Evolutionary conservation across 2,113 vertebrate genomes (phyloP).

Genomic region (Strix aluco): DNA sequence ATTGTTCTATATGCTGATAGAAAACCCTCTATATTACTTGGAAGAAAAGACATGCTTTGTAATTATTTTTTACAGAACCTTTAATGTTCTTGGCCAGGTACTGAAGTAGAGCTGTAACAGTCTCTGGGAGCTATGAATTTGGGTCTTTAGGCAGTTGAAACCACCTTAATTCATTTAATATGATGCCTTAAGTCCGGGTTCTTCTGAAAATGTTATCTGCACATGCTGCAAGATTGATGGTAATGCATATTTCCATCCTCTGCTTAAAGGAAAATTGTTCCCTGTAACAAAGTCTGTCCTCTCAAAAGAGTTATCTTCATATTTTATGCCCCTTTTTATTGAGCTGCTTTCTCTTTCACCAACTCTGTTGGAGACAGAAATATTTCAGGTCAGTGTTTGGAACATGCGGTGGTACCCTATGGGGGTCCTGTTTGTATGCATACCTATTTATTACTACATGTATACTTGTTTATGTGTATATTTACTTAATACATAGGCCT

Average conservation of each 20-base stretch:
- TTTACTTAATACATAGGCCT: not conserved
- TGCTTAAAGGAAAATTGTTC: not conserved
- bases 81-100: not conserved
- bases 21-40: fast-evolving
- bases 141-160: not conserved
- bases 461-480: not conserved
- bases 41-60: not conserved
- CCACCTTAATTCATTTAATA: not conserved
- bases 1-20: not conserved
- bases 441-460: not conserved
- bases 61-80: not conserved
- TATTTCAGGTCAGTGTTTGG: not conserved
- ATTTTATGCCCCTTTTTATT: not conserved
- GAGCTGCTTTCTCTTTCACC: not conserved
- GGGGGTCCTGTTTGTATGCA: not conserved
- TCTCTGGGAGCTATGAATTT: not conserved
- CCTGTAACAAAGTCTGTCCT: not conserved
- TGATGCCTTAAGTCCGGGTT: not conserved
- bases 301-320: not conserved
- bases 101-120: not conserved
- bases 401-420: not conserved
- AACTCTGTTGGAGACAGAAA: not conserved
- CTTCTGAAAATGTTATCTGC: not conserved
- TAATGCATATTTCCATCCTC: not conserved
- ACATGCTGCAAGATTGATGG: not conserved